Conservation (phyloP, 2,888 invertebrate genomes). For the Amblyteles armatorius region DNA sequence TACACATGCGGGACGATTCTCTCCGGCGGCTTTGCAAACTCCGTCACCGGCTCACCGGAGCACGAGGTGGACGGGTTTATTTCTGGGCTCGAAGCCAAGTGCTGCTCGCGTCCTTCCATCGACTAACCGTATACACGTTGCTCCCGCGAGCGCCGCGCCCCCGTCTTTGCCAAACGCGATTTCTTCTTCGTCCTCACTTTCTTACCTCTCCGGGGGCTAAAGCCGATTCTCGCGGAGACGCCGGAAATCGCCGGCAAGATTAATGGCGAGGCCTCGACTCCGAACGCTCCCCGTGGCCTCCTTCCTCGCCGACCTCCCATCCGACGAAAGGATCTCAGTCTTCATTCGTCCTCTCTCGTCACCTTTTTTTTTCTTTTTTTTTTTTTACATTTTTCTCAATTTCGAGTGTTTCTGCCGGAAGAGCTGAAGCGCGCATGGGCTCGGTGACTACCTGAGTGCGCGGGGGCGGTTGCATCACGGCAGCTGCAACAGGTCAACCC, state of each 20-base stretch:
- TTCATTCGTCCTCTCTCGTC: slow-evolving; percentile 11
- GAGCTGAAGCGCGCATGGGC: background rate
- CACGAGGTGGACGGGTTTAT: slow-evolving; percentile 46
- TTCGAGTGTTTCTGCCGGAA: background rate
- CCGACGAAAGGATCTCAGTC: slow-evolving; percentile 16
- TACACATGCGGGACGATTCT: background rate
- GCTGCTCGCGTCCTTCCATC: slow-evolving; percentile 23
- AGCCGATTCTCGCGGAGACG: slow-evolving; percentile 29
- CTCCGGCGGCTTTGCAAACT: slow-evolving; percentile 1
- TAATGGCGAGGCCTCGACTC: slow-evolving; percentile 55
- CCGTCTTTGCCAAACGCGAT: slow-evolving; percentile 20
- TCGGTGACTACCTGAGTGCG: slow-evolving; percentile 55
- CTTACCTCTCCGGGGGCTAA: slow-evolving; percentile 18
- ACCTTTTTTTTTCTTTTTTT: slow-evolving; percentile 4
- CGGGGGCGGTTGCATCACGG: slow-evolving; percentile 67
- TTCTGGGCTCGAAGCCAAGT: slow-evolving; percentile 45
- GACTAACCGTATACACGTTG: slow-evolving; percentile 35
- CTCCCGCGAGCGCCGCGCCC: background rate
- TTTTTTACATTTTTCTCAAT: background rate
- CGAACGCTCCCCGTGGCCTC: slow-evolving; percentile 28
- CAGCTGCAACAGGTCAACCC: slow-evolving; percentile 78
- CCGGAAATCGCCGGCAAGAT: slow-evolving; percentile 64
- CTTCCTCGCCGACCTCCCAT: slow-evolving; percentile 32
- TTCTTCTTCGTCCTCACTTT: slow-evolving; percentile 39
- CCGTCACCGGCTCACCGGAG: slow-evolving; percentile 21